A percentile compares a stretch with the other conserved stretches of the same genome.
Evolutionary conservation across 2,797 vertebrate species (phyloP).

Genomic region (Sebastes itinus): DNA sequence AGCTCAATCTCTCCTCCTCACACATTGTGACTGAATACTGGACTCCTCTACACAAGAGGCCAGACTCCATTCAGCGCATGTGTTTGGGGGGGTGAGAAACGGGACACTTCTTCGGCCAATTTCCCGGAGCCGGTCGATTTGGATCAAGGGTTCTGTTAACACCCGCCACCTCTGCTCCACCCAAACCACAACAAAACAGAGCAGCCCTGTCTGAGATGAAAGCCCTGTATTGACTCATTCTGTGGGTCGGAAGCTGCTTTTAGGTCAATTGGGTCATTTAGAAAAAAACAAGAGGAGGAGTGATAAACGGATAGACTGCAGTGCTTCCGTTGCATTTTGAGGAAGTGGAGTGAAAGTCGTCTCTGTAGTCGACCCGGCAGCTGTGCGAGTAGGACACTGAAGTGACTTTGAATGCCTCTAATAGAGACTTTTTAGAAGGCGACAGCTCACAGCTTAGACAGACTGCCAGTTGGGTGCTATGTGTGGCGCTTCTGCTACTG

Average conservation of each 20-base stretch:
- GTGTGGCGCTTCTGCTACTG: conserved; percentile 17
- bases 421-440: conserved; percentile 54
- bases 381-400: conserved; percentile 64
- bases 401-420: conserved; percentile 53
- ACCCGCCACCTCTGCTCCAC: conserved; percentile 48
- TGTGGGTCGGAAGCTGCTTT: conserved; percentile 40
- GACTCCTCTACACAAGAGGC: conserved; percentile 8
- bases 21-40: conserved; percentile 9
- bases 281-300: conserved; percentile 54
- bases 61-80: conserved; percentile 13
- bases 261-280: conserved; percentile 63
- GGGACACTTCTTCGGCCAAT: conserved; percentile 19
- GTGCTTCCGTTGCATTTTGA: conserved; percentile 67
- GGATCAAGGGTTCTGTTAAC: conserved; percentile 66
- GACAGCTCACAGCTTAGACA: conserved; percentile 28
- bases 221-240: conserved; percentile 66
- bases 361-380: conserved; percentile 70
- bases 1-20: conserved; percentile 5
- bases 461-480: conserved; percentile 14
- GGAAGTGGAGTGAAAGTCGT: conserved; percentile 68
- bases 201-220: conserved; percentile 66
- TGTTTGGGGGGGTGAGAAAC: background rate
- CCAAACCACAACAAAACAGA: conserved; percentile 59
- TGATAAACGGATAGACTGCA: conserved; percentile 52
- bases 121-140: conserved; percentile 59